phyloP scores from a whole-genome alignment of 2,888 invertebrate genomes.

The Agrochola litura region DNA sequence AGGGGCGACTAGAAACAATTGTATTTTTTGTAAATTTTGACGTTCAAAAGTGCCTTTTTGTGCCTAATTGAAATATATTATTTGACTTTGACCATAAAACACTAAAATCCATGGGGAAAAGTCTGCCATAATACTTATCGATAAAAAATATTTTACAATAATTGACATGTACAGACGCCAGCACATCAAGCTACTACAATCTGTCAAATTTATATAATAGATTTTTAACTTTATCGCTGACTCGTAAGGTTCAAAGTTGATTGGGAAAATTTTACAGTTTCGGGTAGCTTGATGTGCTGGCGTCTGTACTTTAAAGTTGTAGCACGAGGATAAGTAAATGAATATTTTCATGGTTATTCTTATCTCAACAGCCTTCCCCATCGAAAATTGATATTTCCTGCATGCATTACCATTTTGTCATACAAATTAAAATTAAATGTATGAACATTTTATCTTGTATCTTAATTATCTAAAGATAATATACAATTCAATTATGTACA shows the following conservation, averaged over 20 bases:
- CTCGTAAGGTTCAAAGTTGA: too few species aligned
- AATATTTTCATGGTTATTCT: conserved; percentile 33
- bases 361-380: conserved; percentile 20
- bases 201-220: too few species aligned
- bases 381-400: conserved; percentile 25
- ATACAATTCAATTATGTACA: neutral
- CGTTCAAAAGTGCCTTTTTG: too few species aligned
- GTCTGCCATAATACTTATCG: too few species aligned
- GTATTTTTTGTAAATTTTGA: too few species aligned
- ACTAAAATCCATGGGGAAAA: neutral
- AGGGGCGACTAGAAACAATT: too few species aligned
- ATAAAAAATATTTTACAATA: neutral
- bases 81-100: too few species aligned
- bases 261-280: too few species aligned
- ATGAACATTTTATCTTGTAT: conserved; percentile 16
- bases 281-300: too few species aligned
- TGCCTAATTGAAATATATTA: too few species aligned
- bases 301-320: neutral
- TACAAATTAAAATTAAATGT: conserved; percentile 28
- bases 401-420: conserved; percentile 16
- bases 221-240: too few species aligned
- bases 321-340: conserved; percentile 11
- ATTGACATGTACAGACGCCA: neutral
- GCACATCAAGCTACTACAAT: too few species aligned
- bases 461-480: conserved; percentile 20